Percentiles rank a stretch among this genome's conserved stretches.
Evolutionary conservation across 2,797 vertebrate genomes (phyloP).

Genomic region (Gallirallus australis): DNA sequence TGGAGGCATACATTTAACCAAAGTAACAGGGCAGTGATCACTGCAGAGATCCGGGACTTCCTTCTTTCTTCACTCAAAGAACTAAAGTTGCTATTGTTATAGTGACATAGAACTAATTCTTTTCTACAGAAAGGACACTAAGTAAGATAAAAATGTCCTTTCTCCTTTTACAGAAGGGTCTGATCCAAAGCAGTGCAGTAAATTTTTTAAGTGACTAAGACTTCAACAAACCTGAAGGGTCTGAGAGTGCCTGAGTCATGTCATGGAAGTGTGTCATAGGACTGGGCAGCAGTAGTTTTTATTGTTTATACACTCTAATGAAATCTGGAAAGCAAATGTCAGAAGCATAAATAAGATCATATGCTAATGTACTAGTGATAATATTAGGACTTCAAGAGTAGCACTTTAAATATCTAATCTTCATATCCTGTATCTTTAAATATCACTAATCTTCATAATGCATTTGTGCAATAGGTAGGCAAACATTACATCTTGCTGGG

Average conservation of each 20-base stretch:
- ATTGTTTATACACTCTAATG: not conserved
- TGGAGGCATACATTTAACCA: slow-evolving; percentile 27
- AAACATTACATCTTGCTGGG: not conserved
- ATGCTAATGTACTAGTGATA: not conserved
- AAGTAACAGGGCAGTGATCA: slow-evolving; percentile 21
- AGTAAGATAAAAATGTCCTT: slow-evolving; percentile 2
- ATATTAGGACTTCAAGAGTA: slow-evolving; percentile 12
- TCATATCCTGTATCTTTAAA: not conserved
- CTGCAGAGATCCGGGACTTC: slow-evolving; percentile 1
- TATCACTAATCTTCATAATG: not conserved
- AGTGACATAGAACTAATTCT: not conserved
- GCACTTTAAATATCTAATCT: not conserved
- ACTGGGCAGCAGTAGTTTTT: not conserved
- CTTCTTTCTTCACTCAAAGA: slow-evolving; percentile 24
- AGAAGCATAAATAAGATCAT: slow-evolving; percentile 16
- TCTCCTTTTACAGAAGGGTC: not conserved
- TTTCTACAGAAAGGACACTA: not conserved
- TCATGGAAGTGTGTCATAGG: not conserved
- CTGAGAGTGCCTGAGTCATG: not conserved
- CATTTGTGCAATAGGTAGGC: not conserved
- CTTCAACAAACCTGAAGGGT: not conserved
- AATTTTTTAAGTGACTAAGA: not conserved
- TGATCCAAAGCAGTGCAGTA: not conserved
- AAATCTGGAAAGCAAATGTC: slow-evolving; percentile 12
- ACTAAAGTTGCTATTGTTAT: slow-evolving; percentile 4